These are phyloP conservation scores for Sinocyclocheilus rhinocerous DNA, from an alignment of 2,113 vertebrate genomes.

Conservation along the genomic window DNA sequence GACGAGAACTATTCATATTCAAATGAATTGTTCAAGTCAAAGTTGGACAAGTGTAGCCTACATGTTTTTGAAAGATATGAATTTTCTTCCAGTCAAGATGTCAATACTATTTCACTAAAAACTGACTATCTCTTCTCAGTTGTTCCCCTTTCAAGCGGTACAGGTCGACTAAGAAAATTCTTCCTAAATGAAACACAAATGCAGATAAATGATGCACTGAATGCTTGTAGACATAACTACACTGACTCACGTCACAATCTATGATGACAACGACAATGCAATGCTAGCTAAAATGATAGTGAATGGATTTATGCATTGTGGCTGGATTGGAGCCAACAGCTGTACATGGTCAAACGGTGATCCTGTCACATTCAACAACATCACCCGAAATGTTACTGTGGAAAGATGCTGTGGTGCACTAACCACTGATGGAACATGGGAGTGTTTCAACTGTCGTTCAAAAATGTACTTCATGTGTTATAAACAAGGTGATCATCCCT, in stretches of 20 bases:
- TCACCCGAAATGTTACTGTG: accelerated
- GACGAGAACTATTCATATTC: not conserved
- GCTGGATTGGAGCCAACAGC: constrained; percentile 40
- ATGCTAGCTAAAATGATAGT: too few species aligned
- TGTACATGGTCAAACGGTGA: constrained; percentile 61
- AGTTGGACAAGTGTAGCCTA: not conserved
- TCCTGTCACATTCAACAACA: not conserved
- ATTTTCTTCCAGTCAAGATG: not conserved
- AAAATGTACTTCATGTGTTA: constrained; percentile 63
- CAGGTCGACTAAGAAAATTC: not conserved
- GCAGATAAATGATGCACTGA: not conserved
- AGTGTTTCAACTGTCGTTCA: constrained; percentile 31
- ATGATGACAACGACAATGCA: constrained; percentile 20
- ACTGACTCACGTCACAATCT: constrained; percentile 50
- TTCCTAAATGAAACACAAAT: too few species aligned
- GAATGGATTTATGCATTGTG: too few species aligned
- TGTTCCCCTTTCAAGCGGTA: not conserved
- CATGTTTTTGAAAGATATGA: not conserved
- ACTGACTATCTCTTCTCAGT: not conserved
- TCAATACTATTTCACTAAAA: not conserved
- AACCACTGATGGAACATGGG: not conserved
- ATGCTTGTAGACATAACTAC: accelerated
- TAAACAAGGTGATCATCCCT: constrained; percentile 51
- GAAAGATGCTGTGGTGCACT: not conserved
- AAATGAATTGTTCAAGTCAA: not conserved